These are phyloP conservation scores for Cataglyphis livida DNA, from an alignment of 2,888 invertebrate genomes.

Conservation along the genomic window DNA sequence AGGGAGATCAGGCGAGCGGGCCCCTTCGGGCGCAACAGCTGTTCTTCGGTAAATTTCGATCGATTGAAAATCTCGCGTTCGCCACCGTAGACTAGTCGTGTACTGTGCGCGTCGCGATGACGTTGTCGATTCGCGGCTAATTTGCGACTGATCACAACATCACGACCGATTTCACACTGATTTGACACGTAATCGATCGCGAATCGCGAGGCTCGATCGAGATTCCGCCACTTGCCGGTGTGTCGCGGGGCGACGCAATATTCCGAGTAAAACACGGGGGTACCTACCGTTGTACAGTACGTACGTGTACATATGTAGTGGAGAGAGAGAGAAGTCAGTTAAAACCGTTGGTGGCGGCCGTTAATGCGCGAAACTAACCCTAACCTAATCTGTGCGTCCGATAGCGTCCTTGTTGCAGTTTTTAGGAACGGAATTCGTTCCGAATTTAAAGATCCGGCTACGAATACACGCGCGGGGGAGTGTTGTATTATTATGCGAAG, in stretches of 20 bases:
- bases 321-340: slow-evolving; percentile 64
- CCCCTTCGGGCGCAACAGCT: slow-evolving; percentile 56
- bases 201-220: too few species aligned
- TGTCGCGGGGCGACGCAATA: background rate
- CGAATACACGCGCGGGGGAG: slow-evolving; percentile 39
- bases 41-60: slow-evolving; percentile 44
- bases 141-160: too few species aligned
- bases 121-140: too few species aligned
- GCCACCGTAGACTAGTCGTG: too few species aligned
- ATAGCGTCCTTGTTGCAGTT: slow-evolving; percentile 79
- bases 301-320: too few species aligned
- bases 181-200: too few species aligned
- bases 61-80: too few species aligned
- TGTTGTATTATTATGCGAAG: slow-evolving; percentile 73
- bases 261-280: slow-evolving; percentile 7
- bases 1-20: slow-evolving; percentile 56
- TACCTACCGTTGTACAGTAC: slow-evolving; percentile 47
- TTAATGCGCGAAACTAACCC: slow-evolving; percentile 37
- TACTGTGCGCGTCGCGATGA: too few species aligned
- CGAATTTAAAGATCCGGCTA: slow-evolving; percentile 67
- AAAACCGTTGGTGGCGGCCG: slow-evolving; percentile 74
- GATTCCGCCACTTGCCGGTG: too few species aligned
- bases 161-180: too few species aligned
- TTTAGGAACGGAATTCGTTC: slow-evolving; percentile 61
- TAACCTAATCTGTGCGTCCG: slow-evolving; percentile 75